phyloP scores from a whole-genome alignment of 1,140 invertebrate species.

The Pseudoatta argentina region DNA sequence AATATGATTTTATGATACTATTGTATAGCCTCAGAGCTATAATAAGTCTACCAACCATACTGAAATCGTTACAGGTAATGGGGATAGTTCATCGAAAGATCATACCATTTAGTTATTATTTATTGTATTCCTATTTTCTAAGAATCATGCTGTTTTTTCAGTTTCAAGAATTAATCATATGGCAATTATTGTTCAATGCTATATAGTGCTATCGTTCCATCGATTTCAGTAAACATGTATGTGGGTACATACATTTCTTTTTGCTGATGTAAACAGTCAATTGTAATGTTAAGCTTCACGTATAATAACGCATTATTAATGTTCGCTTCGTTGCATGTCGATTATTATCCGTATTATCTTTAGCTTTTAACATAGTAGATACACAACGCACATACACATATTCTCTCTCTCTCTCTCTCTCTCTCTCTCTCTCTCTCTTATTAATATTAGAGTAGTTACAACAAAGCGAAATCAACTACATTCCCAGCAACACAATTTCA shows the following conservation, averaged over 20 bases:
- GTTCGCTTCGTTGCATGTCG: neutral
- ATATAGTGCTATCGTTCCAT: neutral
- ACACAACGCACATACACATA: neutral
- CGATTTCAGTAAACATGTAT: slow-evolving; percentile 17
- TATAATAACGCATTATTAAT: slow-evolving; percentile 20
- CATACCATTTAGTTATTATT: neutral
- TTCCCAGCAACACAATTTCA: neutral
- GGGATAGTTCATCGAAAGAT: neutral
- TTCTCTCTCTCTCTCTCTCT: neutral
- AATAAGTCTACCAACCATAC: neutral
- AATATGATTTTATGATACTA: no score
- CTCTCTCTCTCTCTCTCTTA: no score
- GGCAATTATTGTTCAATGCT: neutral
- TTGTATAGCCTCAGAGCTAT: no score
- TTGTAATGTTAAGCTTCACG: neutral
- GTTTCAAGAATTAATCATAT: slow-evolving; percentile 5
- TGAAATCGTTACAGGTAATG: neutral
- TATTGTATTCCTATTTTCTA: neutral
- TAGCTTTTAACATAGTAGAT: slow-evolving; percentile 1
- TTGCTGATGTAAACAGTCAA: neutral
- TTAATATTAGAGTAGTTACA: slow-evolving; percentile 17
- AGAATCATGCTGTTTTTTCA: neutral
- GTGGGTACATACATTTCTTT: neutral
- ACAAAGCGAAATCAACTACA: neutral
- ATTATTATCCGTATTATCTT: neutral